Evolutionary conservation across 1,140 invertebrate species (phyloP).

Genomic region (Penaeus indicus): DNA sequence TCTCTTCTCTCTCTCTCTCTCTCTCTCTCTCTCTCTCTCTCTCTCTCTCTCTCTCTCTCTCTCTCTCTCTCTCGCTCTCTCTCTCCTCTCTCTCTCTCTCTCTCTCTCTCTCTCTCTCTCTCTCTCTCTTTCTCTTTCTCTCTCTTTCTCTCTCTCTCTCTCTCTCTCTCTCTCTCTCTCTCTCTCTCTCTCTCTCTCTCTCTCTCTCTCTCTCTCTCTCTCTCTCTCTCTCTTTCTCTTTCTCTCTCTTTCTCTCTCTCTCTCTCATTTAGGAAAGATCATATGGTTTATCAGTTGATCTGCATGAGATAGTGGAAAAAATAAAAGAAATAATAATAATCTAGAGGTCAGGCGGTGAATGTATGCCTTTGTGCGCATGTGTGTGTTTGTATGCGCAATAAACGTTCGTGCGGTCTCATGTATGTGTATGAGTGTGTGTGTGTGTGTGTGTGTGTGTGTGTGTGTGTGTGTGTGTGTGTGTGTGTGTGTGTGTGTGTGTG

Average conservation of each 20-base stretch:
- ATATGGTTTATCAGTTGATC: no score
- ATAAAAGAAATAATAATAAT: no score
- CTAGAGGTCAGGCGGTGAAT: not conserved
- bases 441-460: not conserved
- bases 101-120: not conserved
- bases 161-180: not conserved
- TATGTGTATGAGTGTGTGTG: not conserved
- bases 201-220: constrained; percentile 8
- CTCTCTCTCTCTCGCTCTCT: not conserved
- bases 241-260: not conserved
- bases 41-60: constrained; percentile 2
- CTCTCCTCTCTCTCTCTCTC: no score
- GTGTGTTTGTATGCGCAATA: not conserved
- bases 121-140: not conserved
- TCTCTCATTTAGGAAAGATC: no score
- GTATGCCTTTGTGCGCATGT: not conserved
- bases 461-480: not conserved
- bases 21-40: constrained; percentile 22
- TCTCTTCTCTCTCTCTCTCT: not conserved
- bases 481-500: no score
- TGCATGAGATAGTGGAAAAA: no score
- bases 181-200: constrained; percentile 22
- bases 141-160: not conserved
- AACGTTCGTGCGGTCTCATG: not conserved
- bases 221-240: not conserved